Base-by-base conservation (phyloP, 2,113 vertebrate genomes). In the Oryzias javanicus region DNA sequence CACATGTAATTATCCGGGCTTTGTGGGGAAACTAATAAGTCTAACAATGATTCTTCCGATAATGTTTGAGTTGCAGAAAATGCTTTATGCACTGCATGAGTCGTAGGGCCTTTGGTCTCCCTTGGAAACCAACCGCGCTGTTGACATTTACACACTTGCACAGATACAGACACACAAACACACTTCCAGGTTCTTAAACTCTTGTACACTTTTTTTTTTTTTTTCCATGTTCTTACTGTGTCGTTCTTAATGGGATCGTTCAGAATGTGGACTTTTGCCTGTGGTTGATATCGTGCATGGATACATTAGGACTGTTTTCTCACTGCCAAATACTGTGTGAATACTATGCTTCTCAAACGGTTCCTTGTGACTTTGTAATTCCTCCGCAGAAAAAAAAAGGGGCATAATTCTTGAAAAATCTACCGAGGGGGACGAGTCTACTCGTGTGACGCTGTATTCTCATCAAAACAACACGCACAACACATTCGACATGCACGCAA, bases 311-410 rank as follows among this genome's bases (percentile, higher is more conserved):
- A 90, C 88, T 86, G 86, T 90, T 88, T 81, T 85, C 77, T 87
- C 88, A 89, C 85, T 90, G 88, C 85, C 88, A 88, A 88, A 90
- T 86, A 82, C 85, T 90, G 85, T 88, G 86, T 90, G 76, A 81
- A 78, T 75, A 76, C 81, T 86, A 77, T 83, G 88, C 82, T 88
- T 86, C 83, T 74, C 69, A 64, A 83, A 84, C 69, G 67, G 70
- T 89, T 84, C 50, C 62, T 72, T 83, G 84, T 88, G 82, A 77
- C 76, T 80, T 71, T 81, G 79, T 85, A 76, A 71, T 76, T 80
- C 74, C 60, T 83, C 80, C 76, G 65, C 55, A 47, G 44, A 44
- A 54, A 77, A 77, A n/a, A 77, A 76, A 20, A 52, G 57, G 68
- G 73, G 74, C 67, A 45, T 5, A 68, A 35, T 12, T 12, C 8